A percentile compares a stretch with the other conserved stretches of the same genome.
Conservation (phyloP, 1,140 invertebrate species). For the Ceratoteleas bidentatus region DNA sequence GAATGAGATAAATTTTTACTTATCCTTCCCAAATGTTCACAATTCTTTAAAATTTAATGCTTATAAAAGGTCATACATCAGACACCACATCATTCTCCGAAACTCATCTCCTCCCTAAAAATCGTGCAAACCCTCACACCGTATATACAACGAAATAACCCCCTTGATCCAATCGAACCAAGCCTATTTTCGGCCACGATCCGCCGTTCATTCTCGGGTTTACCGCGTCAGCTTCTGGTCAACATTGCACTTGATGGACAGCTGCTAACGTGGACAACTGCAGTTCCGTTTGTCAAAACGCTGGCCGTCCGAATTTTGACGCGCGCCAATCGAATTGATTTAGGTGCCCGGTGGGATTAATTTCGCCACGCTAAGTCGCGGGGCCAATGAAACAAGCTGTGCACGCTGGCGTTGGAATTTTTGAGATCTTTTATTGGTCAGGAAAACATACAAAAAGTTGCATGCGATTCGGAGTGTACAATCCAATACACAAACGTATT, state of each 20-base stretch:
- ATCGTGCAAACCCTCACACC: too few relatives aligned
- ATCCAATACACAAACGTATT: slow-evolving; percentile 70
- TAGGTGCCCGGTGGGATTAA: slow-evolving; percentile 40
- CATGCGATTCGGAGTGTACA: slow-evolving; percentile 72
- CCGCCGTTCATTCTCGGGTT: slow-evolving; percentile 17
- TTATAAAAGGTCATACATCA: too few relatives aligned
- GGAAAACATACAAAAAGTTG: slow-evolving; percentile 76
- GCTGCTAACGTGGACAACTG: slow-evolving; percentile 48
- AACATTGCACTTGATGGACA: slow-evolving; percentile 50
- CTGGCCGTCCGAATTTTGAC: slow-evolving; percentile 45
- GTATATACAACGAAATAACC: too few relatives aligned
- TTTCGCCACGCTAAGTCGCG: slow-evolving; percentile 10
- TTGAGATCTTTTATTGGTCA: slow-evolving; percentile 77
- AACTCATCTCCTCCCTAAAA: too few relatives aligned
- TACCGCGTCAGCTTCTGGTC: slow-evolving; percentile 47
- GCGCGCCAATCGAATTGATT: slow-evolving; percentile 48
- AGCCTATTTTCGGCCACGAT: too few relatives aligned
- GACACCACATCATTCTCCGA: too few relatives aligned
- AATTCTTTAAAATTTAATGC: too few relatives aligned
- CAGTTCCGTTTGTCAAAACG: slow-evolving; percentile 54
- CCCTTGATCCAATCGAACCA: too few relatives aligned
- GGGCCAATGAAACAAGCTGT: slow-evolving; percentile 1
- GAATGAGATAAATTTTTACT: too few relatives aligned
- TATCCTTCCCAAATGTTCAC: too few relatives aligned
- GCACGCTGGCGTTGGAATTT: slow-evolving; percentile 11